Conservation (phyloP, 2,797 vertebrate genomes). For the Parotocinclus haroldoi region DNA sequence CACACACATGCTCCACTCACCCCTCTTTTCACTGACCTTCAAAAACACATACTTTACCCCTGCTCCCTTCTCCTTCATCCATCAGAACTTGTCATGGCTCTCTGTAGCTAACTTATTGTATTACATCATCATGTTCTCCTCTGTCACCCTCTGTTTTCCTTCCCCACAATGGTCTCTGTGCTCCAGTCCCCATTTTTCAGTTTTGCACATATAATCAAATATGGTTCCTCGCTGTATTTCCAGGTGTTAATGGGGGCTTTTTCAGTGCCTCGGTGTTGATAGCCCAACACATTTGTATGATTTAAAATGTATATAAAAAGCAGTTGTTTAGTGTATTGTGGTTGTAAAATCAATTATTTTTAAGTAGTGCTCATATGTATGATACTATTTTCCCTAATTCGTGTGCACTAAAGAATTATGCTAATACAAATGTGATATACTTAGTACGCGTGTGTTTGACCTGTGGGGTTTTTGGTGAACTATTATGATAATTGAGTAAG, state of each 20-base stretch:
- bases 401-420: too few relatives aligned
- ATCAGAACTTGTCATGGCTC: slow-evolving; percentile 60
- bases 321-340: too few relatives aligned
- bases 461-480: too few relatives aligned
- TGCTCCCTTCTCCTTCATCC: slow-evolving; percentile 50
- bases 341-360: too few relatives aligned
- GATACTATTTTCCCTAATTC: too few relatives aligned
- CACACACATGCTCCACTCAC: slow-evolving; percentile 20
- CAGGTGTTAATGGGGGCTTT: background rate
- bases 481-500: too few relatives aligned
- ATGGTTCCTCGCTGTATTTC: slow-evolving; percentile 50
- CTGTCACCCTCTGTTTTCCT: slow-evolving; percentile 64
- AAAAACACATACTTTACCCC: slow-evolving; percentile 25
- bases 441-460: too few relatives aligned
- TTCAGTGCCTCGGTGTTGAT: too few relatives aligned
- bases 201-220: slow-evolving; percentile 61
- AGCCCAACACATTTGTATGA: too few relatives aligned
- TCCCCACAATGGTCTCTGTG: slow-evolving; percentile 55
- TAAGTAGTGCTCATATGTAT: too few relatives aligned
- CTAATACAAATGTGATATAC: too few relatives aligned
- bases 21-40: slow-evolving; percentile 5
- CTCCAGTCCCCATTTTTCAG: slow-evolving; percentile 65
- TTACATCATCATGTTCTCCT: slow-evolving; percentile 58
- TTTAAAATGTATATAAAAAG: too few relatives aligned
- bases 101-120: slow-evolving; percentile 63